These are phyloP conservation scores for Chouioia cunea DNA, from an alignment of 2,888 invertebrate genomes.

Conservation along the genomic window DNA sequence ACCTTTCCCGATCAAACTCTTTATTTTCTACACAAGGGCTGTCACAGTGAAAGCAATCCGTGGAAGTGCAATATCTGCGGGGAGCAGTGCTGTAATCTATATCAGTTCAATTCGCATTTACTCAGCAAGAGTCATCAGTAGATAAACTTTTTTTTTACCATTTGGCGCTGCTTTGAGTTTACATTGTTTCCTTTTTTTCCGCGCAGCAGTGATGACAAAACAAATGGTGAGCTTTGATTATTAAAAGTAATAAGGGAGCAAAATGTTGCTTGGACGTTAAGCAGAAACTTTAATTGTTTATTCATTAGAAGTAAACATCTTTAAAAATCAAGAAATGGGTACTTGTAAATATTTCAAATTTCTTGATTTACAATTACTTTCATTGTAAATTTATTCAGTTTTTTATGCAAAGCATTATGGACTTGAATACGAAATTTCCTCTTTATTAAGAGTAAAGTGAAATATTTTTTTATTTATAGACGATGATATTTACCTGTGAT, in stretches of 20 bases:
- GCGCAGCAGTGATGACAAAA: no score
- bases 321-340: constrained; percentile 17
- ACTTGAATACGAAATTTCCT: not conserved
- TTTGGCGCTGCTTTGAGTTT: not conserved
- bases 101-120: constrained; percentile 97
- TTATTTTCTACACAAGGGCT: constrained; percentile 97
- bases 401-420: constrained; percentile 2
- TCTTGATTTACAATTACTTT: not conserved
- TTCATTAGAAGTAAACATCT: not conserved
- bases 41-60: constrained; percentile 97
- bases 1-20: constrained; percentile 94
- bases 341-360: constrained; percentile 42
- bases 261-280: constrained; percentile 4
- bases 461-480: no score
- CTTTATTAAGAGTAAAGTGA: no score
- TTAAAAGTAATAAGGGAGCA: not conserved
- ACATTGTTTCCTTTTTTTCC: no score
- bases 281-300: constrained; percentile 4
- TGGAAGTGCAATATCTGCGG: constrained; percentile 99
- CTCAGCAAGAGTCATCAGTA: constrained; percentile 91
- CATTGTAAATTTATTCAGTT: not conserved
- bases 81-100: constrained; percentile 93
- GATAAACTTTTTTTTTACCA: constrained; percentile 13
- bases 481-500: no score
- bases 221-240: not conserved